Evolutionary conservation across 2,888 invertebrate genomes (phyloP).

Genomic region (Lasioglossum leucozonium): DNA sequence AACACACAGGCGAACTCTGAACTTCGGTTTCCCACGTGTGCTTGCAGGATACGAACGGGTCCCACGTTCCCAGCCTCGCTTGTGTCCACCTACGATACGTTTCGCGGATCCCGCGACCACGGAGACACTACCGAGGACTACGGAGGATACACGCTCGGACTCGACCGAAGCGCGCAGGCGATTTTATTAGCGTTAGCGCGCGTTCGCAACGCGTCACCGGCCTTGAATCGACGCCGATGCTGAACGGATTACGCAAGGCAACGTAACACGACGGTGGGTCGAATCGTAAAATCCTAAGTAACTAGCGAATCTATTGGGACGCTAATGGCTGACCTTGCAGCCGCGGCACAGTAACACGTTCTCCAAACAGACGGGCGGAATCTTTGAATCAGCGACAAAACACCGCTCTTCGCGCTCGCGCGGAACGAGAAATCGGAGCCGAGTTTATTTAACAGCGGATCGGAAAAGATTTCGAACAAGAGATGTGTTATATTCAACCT

Average conservation of each 20-base stretch:
- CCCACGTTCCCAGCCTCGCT: not conserved
- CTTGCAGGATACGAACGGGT: not conserved
- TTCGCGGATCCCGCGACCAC: not conserved
- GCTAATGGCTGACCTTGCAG: conserved; percentile 9
- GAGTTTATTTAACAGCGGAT: not conserved
- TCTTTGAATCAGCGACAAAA: not conserved
- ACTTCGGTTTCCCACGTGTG: conserved; percentile 5
- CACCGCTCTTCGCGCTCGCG: not conserved
- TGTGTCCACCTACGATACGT: not conserved
- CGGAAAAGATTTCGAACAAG: not conserved
- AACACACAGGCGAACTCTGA: not conserved
- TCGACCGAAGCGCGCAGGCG: not conserved
- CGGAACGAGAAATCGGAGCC: not conserved
- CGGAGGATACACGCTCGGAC: not conserved
- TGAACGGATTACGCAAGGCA: conserved; percentile 27
- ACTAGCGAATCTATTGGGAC: conserved; percentile 10
- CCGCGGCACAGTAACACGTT: not conserved
- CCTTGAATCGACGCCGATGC: conserved; percentile 36
- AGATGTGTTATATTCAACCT: not conserved
- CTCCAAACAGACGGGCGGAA: not conserved
- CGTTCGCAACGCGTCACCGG: conserved; percentile 23
- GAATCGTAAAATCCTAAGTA: conserved; percentile 40
- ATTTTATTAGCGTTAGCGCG: not conserved
- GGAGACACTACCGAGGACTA: not conserved
- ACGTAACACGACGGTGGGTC: conserved; percentile 28